These are phyloP conservation scores for Mormyrus iriodes DNA, from an alignment of 2,113 vertebrate genomes.

Conservation along the genomic window DNA sequence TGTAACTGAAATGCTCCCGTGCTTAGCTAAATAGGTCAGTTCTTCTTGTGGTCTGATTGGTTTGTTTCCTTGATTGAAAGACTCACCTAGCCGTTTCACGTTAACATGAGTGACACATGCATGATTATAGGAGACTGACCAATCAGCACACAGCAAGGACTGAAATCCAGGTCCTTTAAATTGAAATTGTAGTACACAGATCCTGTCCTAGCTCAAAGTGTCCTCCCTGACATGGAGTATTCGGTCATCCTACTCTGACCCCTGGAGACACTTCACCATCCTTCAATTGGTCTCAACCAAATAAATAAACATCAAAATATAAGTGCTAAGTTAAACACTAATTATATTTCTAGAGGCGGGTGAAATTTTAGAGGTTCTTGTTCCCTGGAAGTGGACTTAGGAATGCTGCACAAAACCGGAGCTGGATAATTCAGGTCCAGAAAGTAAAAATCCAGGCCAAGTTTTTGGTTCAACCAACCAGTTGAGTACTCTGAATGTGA, in stretches of 20 bases:
- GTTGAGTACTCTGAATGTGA: too few species aligned
- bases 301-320: neutral
- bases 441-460: neutral
- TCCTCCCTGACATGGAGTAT: neutral
- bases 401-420: neutral
- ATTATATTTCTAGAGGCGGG: neutral
- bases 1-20: neutral
- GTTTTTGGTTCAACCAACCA: too few species aligned
- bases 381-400: neutral
- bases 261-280: neutral
- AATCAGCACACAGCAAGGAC: neutral
- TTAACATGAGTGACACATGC: neutral
- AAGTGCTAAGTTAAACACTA: neutral
- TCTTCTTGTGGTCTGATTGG: neutral
- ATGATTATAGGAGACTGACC: neutral
- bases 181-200: neutral
- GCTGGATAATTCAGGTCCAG: neutral
- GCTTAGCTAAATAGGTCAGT: neutral
- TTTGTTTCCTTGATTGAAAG: neutral
- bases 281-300: neutral
- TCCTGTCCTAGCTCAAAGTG: neutral
- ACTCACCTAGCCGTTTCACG: neutral
- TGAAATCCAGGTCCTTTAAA: neutral
- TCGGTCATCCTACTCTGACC: neutral
- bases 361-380: neutral